Base-by-base conservation (phyloP, 2,113 vertebrate genomes). In the Pterocles gutturalis region DNA sequence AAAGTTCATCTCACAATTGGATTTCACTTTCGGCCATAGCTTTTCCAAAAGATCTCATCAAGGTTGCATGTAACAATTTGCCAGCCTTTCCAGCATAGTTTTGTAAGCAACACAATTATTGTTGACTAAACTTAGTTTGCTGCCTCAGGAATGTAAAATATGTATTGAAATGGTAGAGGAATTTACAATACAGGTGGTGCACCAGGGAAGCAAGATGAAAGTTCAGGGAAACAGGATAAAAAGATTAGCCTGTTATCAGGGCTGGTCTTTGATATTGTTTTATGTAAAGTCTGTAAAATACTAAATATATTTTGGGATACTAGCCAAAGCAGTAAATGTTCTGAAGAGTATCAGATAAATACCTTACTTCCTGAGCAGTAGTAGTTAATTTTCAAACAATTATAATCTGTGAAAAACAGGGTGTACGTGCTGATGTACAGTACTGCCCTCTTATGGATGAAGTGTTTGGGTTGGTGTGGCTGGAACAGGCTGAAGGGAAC, bases 351-450 rank as follows among this genome's bases (percentile, higher is more conserved):
- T 41, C 78, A 41, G 48, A 73, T 84, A 89, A 95, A 89, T 73
- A 62, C 19, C 43, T 82, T 91, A 54, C 62, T 92, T 95, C 77
- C 72, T 28, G 36, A 69, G 71, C 70, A 90, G 69, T 48, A 84
- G 79, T 51, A 80, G 89, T 90, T 96, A 91, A 95, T 95, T 96
- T 95, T 92, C 92, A 95, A 94, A 58, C 78, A 46, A 60, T 48
- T 53, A 36, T 17, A 31, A 53, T 28, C 34, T 21, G 2, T 60
- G 31, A 48, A 48, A 51, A 26, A 26, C 9, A 8, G 76, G 36
- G 53, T 5, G 49, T 57, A 70, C 2, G 7, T 70, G 78, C 49
- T 82, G 45, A 36, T 51, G 66, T 36, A 13, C 67, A 17, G 7
- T 87, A 46, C 87, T 96, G 93, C 95, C 94, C 94, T 91, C 96